These are phyloP conservation scores for Macrotis lagotis DNA, from an alignment of 2,113 vertebrate species.

Conservation along the genomic window DNA sequence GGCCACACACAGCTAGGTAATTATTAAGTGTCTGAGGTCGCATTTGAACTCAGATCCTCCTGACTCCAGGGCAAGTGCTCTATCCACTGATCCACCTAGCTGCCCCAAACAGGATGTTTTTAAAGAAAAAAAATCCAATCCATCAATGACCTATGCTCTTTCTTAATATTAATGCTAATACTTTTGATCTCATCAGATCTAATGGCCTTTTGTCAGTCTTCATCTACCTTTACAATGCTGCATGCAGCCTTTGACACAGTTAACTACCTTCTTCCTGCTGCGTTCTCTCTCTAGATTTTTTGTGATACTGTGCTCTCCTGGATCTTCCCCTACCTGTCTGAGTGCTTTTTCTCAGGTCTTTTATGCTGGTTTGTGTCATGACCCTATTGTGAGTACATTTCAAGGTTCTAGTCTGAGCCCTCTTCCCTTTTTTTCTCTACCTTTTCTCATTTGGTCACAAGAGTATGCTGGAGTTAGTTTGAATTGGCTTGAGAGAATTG, in stretches of 20 bases:
- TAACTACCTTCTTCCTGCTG: not conserved
- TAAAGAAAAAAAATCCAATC: too few species aligned
- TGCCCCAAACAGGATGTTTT: not conserved
- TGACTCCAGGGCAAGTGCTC: too few species aligned
- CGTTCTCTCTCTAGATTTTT: not conserved
- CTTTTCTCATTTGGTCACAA: not conserved
- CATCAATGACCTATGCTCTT: too few species aligned
- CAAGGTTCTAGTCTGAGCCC: not conserved
- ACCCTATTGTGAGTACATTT: not conserved
- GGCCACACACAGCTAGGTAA: too few species aligned
- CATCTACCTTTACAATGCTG: not conserved
- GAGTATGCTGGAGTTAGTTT: not conserved
- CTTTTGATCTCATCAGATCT: not conserved
- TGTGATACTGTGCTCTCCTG: not conserved
- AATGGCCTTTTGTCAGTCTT: not conserved
- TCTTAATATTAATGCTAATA: too few species aligned
- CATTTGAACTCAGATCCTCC: too few species aligned
- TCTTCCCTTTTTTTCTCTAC: not conserved
- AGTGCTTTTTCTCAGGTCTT: not conserved
- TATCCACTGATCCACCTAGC: too few species aligned
- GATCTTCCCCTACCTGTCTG: not conserved
- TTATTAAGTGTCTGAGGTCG: too few species aligned
- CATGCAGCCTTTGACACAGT: not conserved
- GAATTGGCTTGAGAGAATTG: not conserved
- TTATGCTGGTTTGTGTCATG: not conserved